Conservation (phyloP, 2,888 invertebrate species). For the Agrotis puta region DNA sequence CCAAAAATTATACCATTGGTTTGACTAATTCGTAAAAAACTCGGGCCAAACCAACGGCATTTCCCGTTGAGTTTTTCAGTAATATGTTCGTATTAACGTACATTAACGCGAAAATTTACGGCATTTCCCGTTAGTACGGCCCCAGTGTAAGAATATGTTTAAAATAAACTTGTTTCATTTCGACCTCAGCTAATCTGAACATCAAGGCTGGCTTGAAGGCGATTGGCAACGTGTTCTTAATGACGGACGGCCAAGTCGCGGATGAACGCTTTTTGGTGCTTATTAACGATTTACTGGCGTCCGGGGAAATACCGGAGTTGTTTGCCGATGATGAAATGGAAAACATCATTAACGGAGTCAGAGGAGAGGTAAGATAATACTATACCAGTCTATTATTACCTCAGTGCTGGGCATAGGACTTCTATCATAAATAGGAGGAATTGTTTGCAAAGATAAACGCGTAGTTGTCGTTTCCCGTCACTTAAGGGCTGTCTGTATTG, state of each 20-base stretch:
- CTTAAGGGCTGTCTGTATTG: too few relatives aligned
- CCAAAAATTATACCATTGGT: too few relatives aligned
- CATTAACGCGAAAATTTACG: too few relatives aligned
- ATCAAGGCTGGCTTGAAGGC: slow-evolving; percentile 96
- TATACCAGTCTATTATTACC: too few relatives aligned
- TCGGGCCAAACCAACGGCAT: too few relatives aligned
- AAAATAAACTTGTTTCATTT: background rate
- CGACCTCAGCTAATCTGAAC: slow-evolving; percentile 93
- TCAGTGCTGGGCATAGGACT: too few relatives aligned
- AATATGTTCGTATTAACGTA: too few relatives aligned
- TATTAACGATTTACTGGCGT: slow-evolving; percentile 98
- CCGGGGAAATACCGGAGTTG: slow-evolving; percentile 97
- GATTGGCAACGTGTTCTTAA: slow-evolving; percentile 96
- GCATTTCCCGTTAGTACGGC: too few relatives aligned
- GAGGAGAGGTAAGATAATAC: slow-evolving; percentile 92
- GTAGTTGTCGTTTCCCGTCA: too few relatives aligned
- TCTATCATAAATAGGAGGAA: background rate
- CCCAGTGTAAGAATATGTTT: too few relatives aligned
- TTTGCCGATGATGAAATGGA: slow-evolving; percentile 97
- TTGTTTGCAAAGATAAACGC: background rate
- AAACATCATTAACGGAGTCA: slow-evolving; percentile 94
- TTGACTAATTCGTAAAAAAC: too few relatives aligned
- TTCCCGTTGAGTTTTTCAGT: too few relatives aligned
- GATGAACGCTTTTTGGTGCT: slow-evolving; percentile 97
- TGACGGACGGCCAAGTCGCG: slow-evolving; percentile 98